Evolutionary conservation across 2,888 invertebrate genomes (phyloP).

Genomic region (Patella ulyssiponensis): DNA sequence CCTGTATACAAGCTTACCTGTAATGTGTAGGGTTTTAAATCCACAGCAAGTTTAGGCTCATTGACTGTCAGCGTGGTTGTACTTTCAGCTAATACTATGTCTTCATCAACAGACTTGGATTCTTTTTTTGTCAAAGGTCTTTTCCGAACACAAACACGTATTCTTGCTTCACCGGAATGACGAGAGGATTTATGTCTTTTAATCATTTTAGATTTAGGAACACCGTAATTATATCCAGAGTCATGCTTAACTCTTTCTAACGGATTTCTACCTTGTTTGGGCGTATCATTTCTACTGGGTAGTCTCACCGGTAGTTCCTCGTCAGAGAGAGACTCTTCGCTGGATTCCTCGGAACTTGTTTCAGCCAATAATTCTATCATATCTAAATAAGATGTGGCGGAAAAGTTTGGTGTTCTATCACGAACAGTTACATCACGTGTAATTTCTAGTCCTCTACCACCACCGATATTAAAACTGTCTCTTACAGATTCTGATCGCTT

Average conservation of each 20-base stretch:
- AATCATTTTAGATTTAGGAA: conserved; percentile 47
- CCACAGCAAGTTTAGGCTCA: conserved; percentile 68
- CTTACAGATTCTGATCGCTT: conserved; percentile 4
- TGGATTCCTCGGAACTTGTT: conserved; percentile 36
- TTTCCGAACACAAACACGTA: conserved; percentile 69
- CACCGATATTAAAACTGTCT: background rate
- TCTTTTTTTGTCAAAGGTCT: conserved; percentile 64
- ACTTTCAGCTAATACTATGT: conserved; percentile 59
- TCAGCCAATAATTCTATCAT: conserved; percentile 37
- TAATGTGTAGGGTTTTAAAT: conserved; percentile 67
- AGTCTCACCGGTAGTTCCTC: conserved; percentile 52
- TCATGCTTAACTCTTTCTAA: conserved; percentile 56
- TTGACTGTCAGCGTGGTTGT: conserved; percentile 61
- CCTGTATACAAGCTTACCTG: conserved; percentile 52
- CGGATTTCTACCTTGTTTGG: conserved; percentile 38
- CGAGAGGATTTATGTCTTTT: conserved; percentile 21
- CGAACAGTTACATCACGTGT: conserved; percentile 35
- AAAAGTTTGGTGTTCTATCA: conserved; percentile 43
- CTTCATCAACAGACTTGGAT: conserved; percentile 57
- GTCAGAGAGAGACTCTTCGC: conserved; percentile 43
- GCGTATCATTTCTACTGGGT: conserved; percentile 42
- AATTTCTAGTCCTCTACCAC: conserved; percentile 27
- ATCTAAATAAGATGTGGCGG: conserved; percentile 38
- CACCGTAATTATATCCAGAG: conserved; percentile 69
- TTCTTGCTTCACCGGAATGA: conserved; percentile 50